Evolutionary conservation across 1,140 invertebrate species (phyloP), one percentile per base, ranked within the genome.

Genomic region (Drosophila sulfurigaster): DNA sequence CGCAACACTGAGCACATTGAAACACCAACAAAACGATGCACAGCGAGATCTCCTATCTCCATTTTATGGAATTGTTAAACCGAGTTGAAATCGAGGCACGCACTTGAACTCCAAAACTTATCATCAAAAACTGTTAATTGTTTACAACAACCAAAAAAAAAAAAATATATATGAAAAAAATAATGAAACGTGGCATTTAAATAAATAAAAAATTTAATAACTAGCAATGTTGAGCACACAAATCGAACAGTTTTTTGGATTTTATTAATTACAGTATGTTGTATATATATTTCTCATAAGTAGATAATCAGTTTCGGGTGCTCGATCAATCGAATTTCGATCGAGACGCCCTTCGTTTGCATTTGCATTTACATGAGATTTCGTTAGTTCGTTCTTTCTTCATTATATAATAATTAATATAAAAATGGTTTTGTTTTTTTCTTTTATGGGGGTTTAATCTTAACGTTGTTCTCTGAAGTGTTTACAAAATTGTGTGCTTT

Each of bases 191-290:
- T 90, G 81, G 85, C 85, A 89, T 89, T 89, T 89, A 89, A 78
- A 89, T 85, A 80, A 79, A 77, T 67, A 77, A 79, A 25, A 81
- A 79, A 69, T 71, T 66, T 73, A 79, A 69, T 73, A 73, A 89
- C 64, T 78, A 76, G 70, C 81, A 87, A 88, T 65, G 72, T 82
- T 72, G 75, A 76, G 81, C 81, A 83, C 81, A 80, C 69, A 77
- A 77, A 67, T 59, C 52, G 54, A 66, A 59, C 54, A 63, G 65
- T 81, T 72, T 51, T 72, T 51, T 78, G 74, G 52, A 64, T 74
- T 88, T 88, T 78, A 80, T 89, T 87, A 87, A 88, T 88, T 88
- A 88, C 85, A 88, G 69, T 75, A 68, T 73, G 32, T 75, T 66
- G 25, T 72, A 54, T 67, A 60, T 65, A 72, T 72, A 66, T 60